These are phyloP conservation scores for Papilio helenus DNA, from an alignment of 1,140 invertebrate species.

Conservation along the genomic window DNA sequence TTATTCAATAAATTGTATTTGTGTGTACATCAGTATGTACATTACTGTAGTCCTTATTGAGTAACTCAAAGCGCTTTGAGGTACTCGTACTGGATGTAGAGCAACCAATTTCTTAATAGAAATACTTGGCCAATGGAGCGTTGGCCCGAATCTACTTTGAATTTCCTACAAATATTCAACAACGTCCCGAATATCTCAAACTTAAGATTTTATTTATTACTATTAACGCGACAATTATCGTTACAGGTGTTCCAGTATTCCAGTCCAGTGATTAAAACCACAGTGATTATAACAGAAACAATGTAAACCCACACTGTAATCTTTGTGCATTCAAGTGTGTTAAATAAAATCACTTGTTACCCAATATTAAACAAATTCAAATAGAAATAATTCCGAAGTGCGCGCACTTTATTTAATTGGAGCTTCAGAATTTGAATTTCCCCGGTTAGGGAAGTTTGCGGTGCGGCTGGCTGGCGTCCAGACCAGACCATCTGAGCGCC, in stretches of 20 bases:
- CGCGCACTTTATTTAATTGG: constrained; percentile 24
- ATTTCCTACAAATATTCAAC: neutral
- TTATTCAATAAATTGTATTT: neutral
- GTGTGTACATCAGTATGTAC: neutral
- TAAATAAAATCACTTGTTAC: neutral
- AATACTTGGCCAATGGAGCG: constrained; percentile 16
- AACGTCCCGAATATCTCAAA: neutral
- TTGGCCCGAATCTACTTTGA: neutral
- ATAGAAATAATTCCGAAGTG: constrained; percentile 4
- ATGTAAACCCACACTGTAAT: no score
- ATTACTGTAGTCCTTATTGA: neutral
- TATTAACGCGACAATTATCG: no score
- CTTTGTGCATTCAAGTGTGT: no score
- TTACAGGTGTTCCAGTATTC: no score
- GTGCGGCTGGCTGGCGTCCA: constrained; percentile 1
- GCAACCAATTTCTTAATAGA: constrained; percentile 14
- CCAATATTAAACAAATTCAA: neutral
- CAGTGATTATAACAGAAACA: no score
- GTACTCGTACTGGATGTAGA: neutral
- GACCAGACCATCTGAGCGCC: constrained; percentile 13
- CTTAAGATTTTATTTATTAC: no score
- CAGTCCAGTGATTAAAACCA: no score
- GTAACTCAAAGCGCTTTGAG: constrained; percentile 19
- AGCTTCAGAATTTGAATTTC: constrained; percentile 19
- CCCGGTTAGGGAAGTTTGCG: constrained; percentile 6